A percentile compares a stretch with the other conserved stretches of the same genome.
Conservation (phyloP, 2,888 invertebrate species). For the Drosophila pseudotalamancana region DNA sequence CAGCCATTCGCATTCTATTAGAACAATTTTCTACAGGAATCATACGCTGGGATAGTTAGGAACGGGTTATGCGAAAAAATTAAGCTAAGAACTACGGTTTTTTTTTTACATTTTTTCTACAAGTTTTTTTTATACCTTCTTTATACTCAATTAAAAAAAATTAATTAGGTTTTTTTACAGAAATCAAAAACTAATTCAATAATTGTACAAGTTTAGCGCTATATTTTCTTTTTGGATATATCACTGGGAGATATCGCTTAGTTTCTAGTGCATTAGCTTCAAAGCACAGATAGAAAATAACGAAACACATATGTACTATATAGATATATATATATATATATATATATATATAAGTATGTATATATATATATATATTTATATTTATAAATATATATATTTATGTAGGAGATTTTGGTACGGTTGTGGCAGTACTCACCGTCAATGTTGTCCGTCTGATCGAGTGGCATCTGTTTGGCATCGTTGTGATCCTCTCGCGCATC, state of each 20-base stretch:
- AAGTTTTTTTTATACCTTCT: constrained; percentile 31
- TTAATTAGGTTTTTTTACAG: constrained; percentile 29
- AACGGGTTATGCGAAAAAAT: constrained; percentile 51
- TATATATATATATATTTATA: constrained; percentile 17
- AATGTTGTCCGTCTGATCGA: constrained; percentile 90
- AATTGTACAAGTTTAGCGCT: constrained; percentile 29
- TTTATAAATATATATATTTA: constrained; percentile 22
- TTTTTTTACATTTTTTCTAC: constrained; percentile 39
- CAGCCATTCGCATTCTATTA: constrained; percentile 22
- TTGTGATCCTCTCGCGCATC: constrained; percentile 86
- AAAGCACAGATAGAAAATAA: constrained; percentile 71
- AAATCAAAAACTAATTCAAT: constrained; percentile 63
- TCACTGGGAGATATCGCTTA: constrained; percentile 36
- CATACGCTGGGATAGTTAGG: constrained; percentile 45
- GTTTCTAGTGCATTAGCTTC: constrained; percentile 64
- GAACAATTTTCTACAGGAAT: constrained; percentile 12
- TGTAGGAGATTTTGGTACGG: background rate
- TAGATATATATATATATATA: constrained; percentile 18
- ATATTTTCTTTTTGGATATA: constrained; percentile 7
- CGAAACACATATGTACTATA: constrained; percentile 27
- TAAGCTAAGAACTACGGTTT: constrained; percentile 61
- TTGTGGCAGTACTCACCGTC: constrained; percentile 87
- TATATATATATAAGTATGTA: background rate
- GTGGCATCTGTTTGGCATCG: constrained; percentile 86
- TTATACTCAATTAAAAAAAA: constrained; percentile 38